These are phyloP conservation scores for Notarius quadriscutis DNA, from an alignment of 2,113 vertebrate species.

Conservation along the genomic window DNA sequence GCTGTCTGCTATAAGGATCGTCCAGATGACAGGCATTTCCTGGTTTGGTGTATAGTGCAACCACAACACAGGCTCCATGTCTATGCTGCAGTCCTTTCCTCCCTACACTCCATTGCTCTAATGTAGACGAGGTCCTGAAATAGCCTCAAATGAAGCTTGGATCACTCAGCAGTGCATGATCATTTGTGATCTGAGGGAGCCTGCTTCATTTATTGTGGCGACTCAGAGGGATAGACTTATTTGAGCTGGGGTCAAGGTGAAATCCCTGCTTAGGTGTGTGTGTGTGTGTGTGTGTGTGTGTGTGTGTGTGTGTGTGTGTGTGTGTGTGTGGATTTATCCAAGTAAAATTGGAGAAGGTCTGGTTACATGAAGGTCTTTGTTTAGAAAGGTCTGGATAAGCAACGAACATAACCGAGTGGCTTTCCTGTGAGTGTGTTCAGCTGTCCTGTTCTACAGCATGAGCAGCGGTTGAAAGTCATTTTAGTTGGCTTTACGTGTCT, in stretches of 20 bases:
- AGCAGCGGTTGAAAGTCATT: not conserved
- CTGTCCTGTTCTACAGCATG: not conserved
- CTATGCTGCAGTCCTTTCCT: not conserved
- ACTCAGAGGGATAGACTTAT: not conserved
- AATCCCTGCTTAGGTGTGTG: not conserved
- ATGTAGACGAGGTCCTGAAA: conserved; percentile 10
- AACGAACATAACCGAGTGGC: not conserved
- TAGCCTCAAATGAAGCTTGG: not conserved
- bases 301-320: not conserved
- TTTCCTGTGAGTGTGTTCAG: not conserved
- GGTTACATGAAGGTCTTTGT: not conserved
- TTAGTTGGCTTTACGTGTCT: not conserved
- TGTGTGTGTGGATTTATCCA: not conserved
- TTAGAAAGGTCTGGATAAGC: not conserved
- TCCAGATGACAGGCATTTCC: conserved; percentile 23
- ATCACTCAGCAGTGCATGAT: conserved; percentile 30
- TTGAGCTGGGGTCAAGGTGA: conserved; percentile 2
- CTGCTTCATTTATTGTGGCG: conserved; percentile 1
- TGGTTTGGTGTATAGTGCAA: conserved; percentile 22
- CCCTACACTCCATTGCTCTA: conserved; percentile 10
- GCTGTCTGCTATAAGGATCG: not conserved
- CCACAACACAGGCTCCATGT: conserved; percentile 25
- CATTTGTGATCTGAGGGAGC: not conserved
- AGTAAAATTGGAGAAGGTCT: not conserved
- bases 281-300: not conserved